These are phyloP conservation scores for Neodiprion virginianus DNA, from an alignment of 1,140 invertebrate genomes.

Conservation along the genomic window DNA sequence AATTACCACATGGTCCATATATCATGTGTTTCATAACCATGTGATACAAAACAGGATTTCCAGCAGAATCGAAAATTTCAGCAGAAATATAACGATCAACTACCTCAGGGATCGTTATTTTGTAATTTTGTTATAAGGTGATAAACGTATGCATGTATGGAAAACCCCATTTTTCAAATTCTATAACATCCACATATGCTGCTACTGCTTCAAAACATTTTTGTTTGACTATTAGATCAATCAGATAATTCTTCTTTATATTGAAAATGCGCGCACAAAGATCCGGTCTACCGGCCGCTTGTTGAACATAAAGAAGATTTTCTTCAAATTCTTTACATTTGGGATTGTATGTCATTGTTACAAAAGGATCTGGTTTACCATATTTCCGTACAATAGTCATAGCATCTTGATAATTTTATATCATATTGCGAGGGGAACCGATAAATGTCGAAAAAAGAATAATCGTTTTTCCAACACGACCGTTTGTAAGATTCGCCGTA, in stretches of 20 bases:
- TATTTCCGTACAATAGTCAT: constrained; percentile 61
- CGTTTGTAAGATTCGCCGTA: constrained; percentile 34
- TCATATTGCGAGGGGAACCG: constrained; percentile 56
- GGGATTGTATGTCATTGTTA: constrained; percentile 59
- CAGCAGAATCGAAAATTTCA: constrained; percentile 54
- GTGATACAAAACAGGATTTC: constrained; percentile 34
- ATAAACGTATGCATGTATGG: constrained; percentile 58
- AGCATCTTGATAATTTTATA: constrained; percentile 60
- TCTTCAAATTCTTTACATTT: constrained; percentile 45
- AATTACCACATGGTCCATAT: constrained; percentile 46
- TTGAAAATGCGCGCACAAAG: constrained; percentile 36
- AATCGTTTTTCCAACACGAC: constrained; percentile 46
- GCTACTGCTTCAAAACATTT: constrained; percentile 40
- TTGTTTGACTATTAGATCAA: constrained; percentile 25
- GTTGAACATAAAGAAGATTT: constrained; percentile 41
- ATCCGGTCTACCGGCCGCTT: constrained; percentile 38
- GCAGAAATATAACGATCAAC: constrained; percentile 38
- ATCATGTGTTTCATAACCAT: constrained; percentile 42
- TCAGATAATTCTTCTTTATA: constrained; percentile 27
- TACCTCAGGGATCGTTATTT: constrained; percentile 37
- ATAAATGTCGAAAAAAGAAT: constrained; percentile 58
- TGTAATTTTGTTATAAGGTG: constrained; percentile 41
- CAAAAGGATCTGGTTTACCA: constrained; percentile 39
- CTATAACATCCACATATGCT: constrained; percentile 52
- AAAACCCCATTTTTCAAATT: constrained; percentile 62